Evolutionary conservation across 1,140 invertebrate genomes (phyloP).

Genomic region (Scaptodrosophila lebanonensis): DNA sequence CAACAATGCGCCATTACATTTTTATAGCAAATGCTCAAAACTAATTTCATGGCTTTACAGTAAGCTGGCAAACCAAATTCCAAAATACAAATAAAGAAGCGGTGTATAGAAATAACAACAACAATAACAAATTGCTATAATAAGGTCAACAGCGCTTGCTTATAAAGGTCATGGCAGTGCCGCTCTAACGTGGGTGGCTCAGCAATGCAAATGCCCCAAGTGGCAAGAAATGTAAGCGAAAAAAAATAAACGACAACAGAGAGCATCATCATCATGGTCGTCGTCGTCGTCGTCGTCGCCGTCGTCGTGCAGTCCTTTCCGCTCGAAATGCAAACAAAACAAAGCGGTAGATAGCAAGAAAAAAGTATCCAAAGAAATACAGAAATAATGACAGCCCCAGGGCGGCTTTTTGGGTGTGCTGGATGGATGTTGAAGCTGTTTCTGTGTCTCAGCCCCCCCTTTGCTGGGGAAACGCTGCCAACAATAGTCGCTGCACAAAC

Average conservation of each 20-base stretch:
- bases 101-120: slow-evolving; percentile 12
- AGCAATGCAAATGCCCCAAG: slow-evolving; percentile 45
- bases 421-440: slow-evolving; percentile 3
- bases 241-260: slow-evolving; percentile 19
- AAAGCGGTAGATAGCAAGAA: slow-evolving; percentile 3
- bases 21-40: slow-evolving; percentile 45
- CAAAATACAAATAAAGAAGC: slow-evolving; percentile 24
- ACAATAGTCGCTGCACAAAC: slow-evolving; percentile 48
- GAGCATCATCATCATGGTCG: slow-evolving; percentile 19
- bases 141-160: slow-evolving; percentile 63
- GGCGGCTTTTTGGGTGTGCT: slow-evolving; percentile 17
- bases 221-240: slow-evolving; percentile 14
- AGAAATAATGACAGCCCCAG: slow-evolving; percentile 70
- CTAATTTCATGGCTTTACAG: slow-evolving; percentile 60
- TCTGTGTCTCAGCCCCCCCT: not conserved
- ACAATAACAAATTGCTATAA: slow-evolving; percentile 52
- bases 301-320: slow-evolving; percentile 39
- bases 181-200: slow-evolving; percentile 25
- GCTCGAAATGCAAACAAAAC: slow-evolving; percentile 26
- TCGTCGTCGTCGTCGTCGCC: slow-evolving; percentile 35
- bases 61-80: slow-evolving; percentile 19
- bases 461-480: slow-evolving; percentile 27
- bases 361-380: slow-evolving; percentile 39
- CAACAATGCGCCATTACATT: slow-evolving; percentile 36
- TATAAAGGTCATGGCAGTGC: slow-evolving; percentile 56